phyloP scores from a whole-genome alignment of 2,113 vertebrate genomes.

The Catharus minimus region DNA sequence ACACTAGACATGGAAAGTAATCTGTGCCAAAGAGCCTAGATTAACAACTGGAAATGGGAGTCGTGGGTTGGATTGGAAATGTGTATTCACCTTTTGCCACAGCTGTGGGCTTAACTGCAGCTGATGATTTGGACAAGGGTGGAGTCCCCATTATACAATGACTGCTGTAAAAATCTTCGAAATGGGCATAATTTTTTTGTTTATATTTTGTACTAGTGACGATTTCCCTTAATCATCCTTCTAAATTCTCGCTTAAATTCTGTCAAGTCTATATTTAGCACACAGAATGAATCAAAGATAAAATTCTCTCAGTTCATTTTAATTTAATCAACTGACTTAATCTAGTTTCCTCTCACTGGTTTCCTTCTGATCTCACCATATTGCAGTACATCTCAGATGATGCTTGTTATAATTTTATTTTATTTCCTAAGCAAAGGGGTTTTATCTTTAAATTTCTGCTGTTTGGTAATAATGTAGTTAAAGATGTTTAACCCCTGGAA shows the following conservation, averaged over 20 bases:
- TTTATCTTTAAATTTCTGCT: background rate
- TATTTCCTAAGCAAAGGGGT: background rate
- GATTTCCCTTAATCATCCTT: background rate
- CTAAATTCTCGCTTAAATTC: background rate
- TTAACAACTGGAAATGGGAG: slow-evolving; percentile 15
- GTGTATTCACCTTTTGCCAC: background rate
- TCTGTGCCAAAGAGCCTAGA: background rate
- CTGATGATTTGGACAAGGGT: background rate
- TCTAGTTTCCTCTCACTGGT: background rate
- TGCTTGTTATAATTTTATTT: background rate
- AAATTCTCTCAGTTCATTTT: background rate
- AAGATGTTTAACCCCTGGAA: background rate
- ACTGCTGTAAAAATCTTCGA: background rate
- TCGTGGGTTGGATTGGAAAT: background rate
- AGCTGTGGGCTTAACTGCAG: background rate
- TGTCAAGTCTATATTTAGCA: background rate
- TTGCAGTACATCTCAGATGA: background rate
- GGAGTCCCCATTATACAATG: background rate
- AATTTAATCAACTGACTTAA: slow-evolving; percentile 3
- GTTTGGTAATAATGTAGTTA: background rate
- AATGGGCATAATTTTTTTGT: background rate
- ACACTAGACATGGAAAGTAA: background rate
- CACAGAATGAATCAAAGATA: background rate
- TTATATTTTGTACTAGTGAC: background rate
- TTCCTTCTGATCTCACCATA: background rate